Evolutionary conservation across 2,797 vertebrate species (phyloP).

Genomic region (Natrix natrix): DNA sequence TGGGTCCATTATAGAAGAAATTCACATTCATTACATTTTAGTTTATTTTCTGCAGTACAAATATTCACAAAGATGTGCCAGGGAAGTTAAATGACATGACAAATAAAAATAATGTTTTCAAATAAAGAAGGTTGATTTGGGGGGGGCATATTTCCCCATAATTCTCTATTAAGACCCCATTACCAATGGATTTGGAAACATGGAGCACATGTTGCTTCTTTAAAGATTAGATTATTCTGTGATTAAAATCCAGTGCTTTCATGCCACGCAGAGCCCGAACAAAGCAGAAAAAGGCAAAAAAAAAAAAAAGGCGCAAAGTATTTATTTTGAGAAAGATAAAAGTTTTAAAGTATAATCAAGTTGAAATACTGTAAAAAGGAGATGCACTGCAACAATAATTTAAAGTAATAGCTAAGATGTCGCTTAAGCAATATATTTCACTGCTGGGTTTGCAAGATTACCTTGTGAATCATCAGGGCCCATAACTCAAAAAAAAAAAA

Average conservation of each 20-base stretch:
- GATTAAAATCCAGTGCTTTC: constrained; percentile 49
- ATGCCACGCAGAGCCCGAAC: constrained; percentile 33
- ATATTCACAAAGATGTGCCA: constrained; percentile 2
- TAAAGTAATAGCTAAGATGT: constrained; percentile 72
- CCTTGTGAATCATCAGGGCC: constrained; percentile 71
- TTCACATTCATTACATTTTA: constrained; percentile 32
- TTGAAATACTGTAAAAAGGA: constrained; percentile 69
- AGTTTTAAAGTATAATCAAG: constrained; percentile 72
- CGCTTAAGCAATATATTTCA: constrained; percentile 75
- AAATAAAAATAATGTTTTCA: constrained; percentile 48
- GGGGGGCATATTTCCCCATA: constrained; percentile 39
- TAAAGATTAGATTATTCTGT: constrained; percentile 35
- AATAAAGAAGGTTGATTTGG: constrained; percentile 48
- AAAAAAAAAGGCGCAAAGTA: constrained; percentile 62
- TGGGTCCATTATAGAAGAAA: neutral
- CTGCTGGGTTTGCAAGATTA: constrained; percentile 74
- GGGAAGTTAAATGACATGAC: neutral
- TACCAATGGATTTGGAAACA: constrained; percentile 34
- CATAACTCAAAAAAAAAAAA: constrained; percentile 66
- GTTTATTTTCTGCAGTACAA: constrained; percentile 17
- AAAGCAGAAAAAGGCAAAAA: constrained; percentile 63
- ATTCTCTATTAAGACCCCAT: constrained; percentile 44
- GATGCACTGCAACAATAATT: constrained; percentile 72
- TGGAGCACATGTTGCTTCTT: constrained; percentile 19
- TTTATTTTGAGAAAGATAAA: constrained; percentile 68